Evolutionary conservation across 2,888 invertebrate species (phyloP), one percentile per base, ranked within the genome.

Genomic region (Melipona beecheii): DNA sequence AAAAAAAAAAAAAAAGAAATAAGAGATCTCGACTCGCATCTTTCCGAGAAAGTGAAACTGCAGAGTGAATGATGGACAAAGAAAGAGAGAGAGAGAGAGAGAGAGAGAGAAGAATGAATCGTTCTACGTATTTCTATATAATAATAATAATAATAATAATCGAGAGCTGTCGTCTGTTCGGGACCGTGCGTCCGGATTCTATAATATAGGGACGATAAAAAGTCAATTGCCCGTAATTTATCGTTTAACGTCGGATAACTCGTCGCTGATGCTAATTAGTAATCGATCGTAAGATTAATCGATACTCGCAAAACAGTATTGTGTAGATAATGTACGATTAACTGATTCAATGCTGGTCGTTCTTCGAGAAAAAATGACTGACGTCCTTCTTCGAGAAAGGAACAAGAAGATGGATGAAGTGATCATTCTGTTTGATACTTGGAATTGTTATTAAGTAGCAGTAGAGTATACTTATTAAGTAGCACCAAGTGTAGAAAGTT

Each of bases 141-240:
- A 60, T 31, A 27, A 27, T 24, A 50, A 60, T 31, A 27, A 27
- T 24, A 24, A 24, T 27, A 60, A 52, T 19, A 52, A 52, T 9
- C 17, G 27, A 60, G 9, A 27, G 36, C 31, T 43, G 9, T 75
- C 31, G 43, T 64, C 75, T 70, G 36, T 65, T 70, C 76, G 43
- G n/a, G 52, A 75, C 43, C 27, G 69, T 36, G 79, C 64, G 75
- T 76, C 68, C 65, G 49, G 49, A 56, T 49, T 13, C 27, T 71
- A 64, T 56, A 64, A 56, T 56, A 77, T 54, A 77, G 64, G 49
- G 65, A 65, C 74, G 84, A 58, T 15, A 78, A 73, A 78, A 62
- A 73, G 86, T 87, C 87, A 87, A 87, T 87, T 86, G 86, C 74
- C 64, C 81, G 72, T 86, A 79, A 80, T 81, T 81, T 79, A 86